phyloP scores from a whole-genome alignment of 2,888 invertebrate genomes.

The Falcaria lacertinaria region DNA sequence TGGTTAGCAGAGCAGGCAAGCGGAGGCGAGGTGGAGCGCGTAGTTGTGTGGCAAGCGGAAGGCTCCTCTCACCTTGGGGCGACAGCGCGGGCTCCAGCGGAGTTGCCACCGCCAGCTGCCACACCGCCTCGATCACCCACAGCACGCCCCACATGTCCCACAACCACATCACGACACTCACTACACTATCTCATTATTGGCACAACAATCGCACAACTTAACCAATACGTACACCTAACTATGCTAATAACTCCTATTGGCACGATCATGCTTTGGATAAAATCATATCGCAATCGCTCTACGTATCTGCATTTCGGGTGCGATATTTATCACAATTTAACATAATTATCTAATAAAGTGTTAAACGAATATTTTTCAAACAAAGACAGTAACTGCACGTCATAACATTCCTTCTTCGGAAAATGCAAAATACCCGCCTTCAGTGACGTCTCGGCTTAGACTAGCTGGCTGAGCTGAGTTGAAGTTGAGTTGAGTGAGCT shows the following conservation, averaged over 20 bases:
- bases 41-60: slow-evolving; percentile 55
- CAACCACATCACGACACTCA: slow-evolving; percentile 78
- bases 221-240: slow-evolving; percentile 74
- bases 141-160: slow-evolving; percentile 77
- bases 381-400: slow-evolving; percentile 76
- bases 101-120: slow-evolving; percentile 59
- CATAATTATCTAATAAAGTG: slow-evolving; percentile 39
- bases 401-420: slow-evolving; percentile 68
- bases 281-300: slow-evolving; percentile 57
- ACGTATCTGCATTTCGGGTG: slow-evolving; percentile 36
- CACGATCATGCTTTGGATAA: slow-evolving; percentile 75
- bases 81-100: slow-evolving; percentile 66
- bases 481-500: too few relatives aligned
- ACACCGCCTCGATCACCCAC: slow-evolving; percentile 65
- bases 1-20: slow-evolving; percentile 23
- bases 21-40: slow-evolving; percentile 27
- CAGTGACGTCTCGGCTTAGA: slow-evolving; percentile 32
- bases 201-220: slow-evolving; percentile 77
- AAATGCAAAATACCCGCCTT: slow-evolving; percentile 43
- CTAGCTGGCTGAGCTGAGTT: too few relatives aligned
- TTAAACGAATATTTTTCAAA: slow-evolving; percentile 61
- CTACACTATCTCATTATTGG: slow-evolving; percentile 79
- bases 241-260: slow-evolving; percentile 71
- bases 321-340: slow-evolving; percentile 65
- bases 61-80: slow-evolving; percentile 70